Evolutionary conservation across 2,113 vertebrate species (phyloP).

Genomic region (Eublepharis macularius): DNA sequence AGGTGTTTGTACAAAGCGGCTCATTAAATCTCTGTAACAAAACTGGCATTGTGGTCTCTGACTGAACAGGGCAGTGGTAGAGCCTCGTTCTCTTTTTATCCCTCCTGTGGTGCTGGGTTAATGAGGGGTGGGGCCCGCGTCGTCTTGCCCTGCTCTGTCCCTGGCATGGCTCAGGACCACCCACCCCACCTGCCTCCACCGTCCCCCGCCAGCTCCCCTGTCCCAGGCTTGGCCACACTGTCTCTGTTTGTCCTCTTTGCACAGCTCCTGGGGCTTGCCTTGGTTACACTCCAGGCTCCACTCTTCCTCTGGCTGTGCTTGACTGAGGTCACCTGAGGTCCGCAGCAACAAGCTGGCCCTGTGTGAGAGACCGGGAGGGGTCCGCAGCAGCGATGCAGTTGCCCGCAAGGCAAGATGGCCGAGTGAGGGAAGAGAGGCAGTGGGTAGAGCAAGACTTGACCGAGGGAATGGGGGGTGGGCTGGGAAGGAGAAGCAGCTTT

Average conservation of each 20-base stretch:
- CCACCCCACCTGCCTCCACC: neutral
- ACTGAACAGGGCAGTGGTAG: neutral
- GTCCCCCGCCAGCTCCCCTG: neutral
- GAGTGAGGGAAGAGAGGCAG: neutral
- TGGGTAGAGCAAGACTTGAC: neutral
- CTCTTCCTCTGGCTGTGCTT: neutral
- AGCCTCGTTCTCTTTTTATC: neutral
- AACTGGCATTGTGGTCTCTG: neutral
- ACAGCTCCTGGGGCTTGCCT: neutral
- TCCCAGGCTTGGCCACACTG: neutral
- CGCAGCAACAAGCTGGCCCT: neutral
- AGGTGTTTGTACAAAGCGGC: slow-evolving; percentile 19
- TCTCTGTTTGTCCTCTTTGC: neutral
- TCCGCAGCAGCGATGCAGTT: neutral
- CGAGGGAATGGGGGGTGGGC: neutral
- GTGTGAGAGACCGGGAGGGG: neutral
- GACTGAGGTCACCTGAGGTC: neutral
- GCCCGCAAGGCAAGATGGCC: neutral
- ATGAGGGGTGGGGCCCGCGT: neutral
- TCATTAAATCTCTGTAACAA: slow-evolving; percentile 26
- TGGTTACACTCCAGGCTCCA: neutral
- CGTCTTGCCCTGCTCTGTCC: neutral
- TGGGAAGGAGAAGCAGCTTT: neutral
- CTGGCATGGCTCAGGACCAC: too few species aligned
- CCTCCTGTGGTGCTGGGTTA: neutral